Base-by-base conservation (phyloP, 2,888 invertebrate genomes). In the Ashinkailepas kermadecensis region DNA sequence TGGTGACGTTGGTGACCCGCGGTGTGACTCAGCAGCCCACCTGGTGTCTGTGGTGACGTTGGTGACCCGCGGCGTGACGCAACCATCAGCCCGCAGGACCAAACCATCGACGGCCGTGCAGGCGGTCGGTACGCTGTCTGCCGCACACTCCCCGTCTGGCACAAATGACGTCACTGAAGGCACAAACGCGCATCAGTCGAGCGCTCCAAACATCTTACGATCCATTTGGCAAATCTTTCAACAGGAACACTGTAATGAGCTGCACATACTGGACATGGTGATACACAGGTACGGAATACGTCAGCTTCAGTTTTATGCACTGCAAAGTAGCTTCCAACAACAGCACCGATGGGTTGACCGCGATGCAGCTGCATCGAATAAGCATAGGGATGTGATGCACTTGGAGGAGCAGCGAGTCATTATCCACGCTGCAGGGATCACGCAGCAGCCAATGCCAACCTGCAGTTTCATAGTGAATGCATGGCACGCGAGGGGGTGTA, bases 31-130 rank as follows among this genome's bases (percentile, higher is more conserved):
- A 39, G 62, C 54, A 54, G 23, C 59, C 13, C 13, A 58, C 15
- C 23, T 80, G 78, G 74, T 59, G 25, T 78, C 57, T 11, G 81
- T 78, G 4, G 78, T 57, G 18, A 83, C 39, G 13, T 11, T 21
- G 0, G 81, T 82, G 67, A 83, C 56, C n/a, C 54, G n/a, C 15
- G 83, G 81, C 18, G 83, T 82, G 78, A 81, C 58, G 25, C 83
- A 83, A 78, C 78, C 80, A 64, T 81, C 80, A 15, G 74, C 25
- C 25, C 80, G 65, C 70, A 81, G 79, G 80, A 70, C 80, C 78
- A 83, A 58, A 15, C 15, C 67, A 12, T 15, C 70, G 15, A 39
- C 7, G 15, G 54, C 81, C 6, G 81, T 78, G 10, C 64, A 25
- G 11, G 65, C 21, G 23, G n/a, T 57, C 0, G 82, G 82, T 12